Percentiles rank a stretch among this genome's conserved stretches.
These are phyloP conservation scores for Porites lutea DNA, from an alignment of 64 coral and sea anemone species.

Conservation along the genomic window DNA sequence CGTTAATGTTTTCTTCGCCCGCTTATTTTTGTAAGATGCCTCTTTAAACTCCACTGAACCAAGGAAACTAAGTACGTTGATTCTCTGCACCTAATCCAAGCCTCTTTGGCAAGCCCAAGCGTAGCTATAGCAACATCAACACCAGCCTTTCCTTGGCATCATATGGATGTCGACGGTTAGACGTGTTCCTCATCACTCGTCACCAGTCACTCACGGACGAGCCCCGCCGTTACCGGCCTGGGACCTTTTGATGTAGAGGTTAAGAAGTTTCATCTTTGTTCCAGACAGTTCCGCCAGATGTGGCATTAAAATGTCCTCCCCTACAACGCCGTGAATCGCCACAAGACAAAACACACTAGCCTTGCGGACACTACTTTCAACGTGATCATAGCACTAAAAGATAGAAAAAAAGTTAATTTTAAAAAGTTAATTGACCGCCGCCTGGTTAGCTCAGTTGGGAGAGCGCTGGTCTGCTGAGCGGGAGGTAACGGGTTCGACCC, in stretches of 20 bases:
- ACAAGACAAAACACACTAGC: constrained; percentile 98
- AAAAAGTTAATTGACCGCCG: no score
- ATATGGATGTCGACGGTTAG: background rate
- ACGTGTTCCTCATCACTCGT: background rate
- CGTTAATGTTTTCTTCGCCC: background rate
- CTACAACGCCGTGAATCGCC: constrained; percentile 83
- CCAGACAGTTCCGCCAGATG: constrained; percentile 93
- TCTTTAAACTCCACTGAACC: no score
- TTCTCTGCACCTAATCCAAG: background rate
- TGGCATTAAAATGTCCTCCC: constrained; percentile 80
- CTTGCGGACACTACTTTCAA: constrained; percentile 97
- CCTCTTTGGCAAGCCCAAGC: background rate
- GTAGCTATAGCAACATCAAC: background rate
- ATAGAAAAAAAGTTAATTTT: background rate
- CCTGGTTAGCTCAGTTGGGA: no score
- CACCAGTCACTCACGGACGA: constrained; percentile 50
- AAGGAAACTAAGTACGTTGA: background rate
- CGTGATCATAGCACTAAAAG: constrained; percentile 95
- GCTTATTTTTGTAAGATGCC: no score
- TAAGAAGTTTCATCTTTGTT: constrained; percentile 98
- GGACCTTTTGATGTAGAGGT: constrained; percentile 98
- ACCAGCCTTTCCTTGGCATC: background rate
- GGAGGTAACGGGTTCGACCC: no score
- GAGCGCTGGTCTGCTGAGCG: no score
- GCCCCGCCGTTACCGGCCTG: constrained; percentile 80